Base-by-base conservation (phyloP, 2,113 vertebrate species). In the Vidua chalybeata region DNA sequence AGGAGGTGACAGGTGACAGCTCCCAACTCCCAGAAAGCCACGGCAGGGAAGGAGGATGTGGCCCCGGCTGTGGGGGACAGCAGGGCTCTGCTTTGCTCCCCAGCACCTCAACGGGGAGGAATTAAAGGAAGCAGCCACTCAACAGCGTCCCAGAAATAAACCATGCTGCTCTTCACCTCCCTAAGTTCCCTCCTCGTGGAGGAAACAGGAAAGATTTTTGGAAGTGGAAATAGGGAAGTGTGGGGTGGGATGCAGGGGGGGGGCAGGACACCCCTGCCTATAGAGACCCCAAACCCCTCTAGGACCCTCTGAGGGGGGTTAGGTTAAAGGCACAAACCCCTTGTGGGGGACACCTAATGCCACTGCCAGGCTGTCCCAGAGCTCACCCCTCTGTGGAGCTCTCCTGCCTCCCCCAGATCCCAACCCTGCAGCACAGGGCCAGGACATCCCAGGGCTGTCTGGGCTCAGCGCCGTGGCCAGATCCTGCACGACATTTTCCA, bases 11-110 rank as follows among this genome's bases (percentile, higher is more conserved):
- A 1, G 16, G 10, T 43, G 35, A 35, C 35, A 35, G 35, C 5
- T 30, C n/a, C 37, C 69, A 62, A 1, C 15, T 81, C 13, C 75
- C 46, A n/a, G 22, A 0, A 71, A 75, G 43, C 58, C 80, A 16
- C 0, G 0, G 21, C 31, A 31, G 37, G 68, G 51, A 37, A 73
- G 6, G n/a, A 18, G 41, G 46, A 46, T 22, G 1, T 6, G 19
- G 27, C 15, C 51, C 69, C 0, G 0, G 24, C 31, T 54, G 7
- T 4, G 31, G 30, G 24, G 15, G 14, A 49, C 0, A 3, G 37
- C 52, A 55, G 71, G 35, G 49, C 63, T 64, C 31, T 37, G 54
- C 59, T 81, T 48, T n/a, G 22, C 75, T 68, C 13, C 43, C 31
- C n/a, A 15, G 54, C 18, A 24, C 31, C 54, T 59, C 61, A 17